A percentile compares a stretch with the other conserved stretches of the same genome.
These are phyloP conservation scores for Rhimphoctona megacephalus DNA, from an alignment of 2,888 invertebrate species.

Conservation along the genomic window DNA sequence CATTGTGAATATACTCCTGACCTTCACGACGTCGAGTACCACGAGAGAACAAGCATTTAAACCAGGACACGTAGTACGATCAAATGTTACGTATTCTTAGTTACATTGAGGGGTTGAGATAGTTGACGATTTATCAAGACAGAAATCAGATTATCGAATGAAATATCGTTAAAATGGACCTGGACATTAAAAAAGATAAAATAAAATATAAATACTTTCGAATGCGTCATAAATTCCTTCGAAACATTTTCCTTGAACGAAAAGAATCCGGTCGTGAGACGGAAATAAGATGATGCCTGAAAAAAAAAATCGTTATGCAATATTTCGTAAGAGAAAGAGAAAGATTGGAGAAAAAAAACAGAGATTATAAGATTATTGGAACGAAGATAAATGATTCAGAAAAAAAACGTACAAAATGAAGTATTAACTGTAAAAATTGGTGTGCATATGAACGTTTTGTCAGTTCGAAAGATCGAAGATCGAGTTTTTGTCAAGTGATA, in stretches of 20 bases:
- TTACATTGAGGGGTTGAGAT: not conserved
- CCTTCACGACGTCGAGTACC: constrained; percentile 51
- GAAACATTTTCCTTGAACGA: not conserved
- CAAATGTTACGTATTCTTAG: constrained; percentile 5
- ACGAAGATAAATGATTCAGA: not conserved
- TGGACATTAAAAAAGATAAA: not conserved
- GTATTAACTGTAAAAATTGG: not conserved
- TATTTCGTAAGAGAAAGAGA: not conserved
- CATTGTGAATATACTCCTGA: constrained; percentile 43
- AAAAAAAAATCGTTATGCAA: not conserved
- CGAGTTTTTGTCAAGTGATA: constrained; percentile 33
- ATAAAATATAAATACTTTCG: not conserved
- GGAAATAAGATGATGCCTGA: not conserved
- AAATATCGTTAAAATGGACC: not conserved
- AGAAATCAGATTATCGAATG: not conserved
- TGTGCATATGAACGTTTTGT: not conserved
- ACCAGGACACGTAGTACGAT: constrained; percentile 36
- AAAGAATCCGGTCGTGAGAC: not conserved
- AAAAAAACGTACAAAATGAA: not conserved
- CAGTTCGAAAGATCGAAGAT: constrained; percentile 42
- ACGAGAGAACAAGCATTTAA: constrained; percentile 14
- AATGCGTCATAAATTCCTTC: not conserved
- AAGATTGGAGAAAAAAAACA: not conserved
- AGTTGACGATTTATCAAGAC: not conserved
- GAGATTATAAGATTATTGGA: not conserved